A percentile compares a stretch with the other conserved stretches of the same genome.
phyloP scores from a whole-genome alignment of 2,113 vertebrate genomes.

The Vidua chalybeata region DNA sequence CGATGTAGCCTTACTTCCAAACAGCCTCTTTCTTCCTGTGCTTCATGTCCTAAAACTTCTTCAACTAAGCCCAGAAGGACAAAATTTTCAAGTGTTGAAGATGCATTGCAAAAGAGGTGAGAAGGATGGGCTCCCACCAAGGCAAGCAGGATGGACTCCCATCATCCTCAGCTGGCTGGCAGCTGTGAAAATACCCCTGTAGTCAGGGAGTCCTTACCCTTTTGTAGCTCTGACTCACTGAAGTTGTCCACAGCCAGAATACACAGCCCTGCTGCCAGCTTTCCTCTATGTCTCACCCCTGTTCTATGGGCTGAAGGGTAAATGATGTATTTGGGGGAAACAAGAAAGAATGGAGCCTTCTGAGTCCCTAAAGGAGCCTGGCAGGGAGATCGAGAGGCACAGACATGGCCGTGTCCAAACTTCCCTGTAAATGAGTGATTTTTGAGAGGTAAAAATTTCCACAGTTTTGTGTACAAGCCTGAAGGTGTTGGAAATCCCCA shows the following conservation, averaged over 20 bases:
- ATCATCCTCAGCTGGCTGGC: background rate
- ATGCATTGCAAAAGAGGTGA: background rate
- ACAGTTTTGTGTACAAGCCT: background rate
- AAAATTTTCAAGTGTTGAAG: background rate
- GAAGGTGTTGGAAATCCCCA: conserved; percentile 9
- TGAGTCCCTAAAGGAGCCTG: conserved; percentile 26
- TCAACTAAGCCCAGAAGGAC: background rate
- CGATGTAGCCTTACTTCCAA: background rate
- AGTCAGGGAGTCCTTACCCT: background rate
- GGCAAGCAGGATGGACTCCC: background rate
- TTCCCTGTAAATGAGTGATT: conserved; percentile 12
- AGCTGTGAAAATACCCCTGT: background rate
- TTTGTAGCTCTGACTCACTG: background rate
- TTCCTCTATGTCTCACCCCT: background rate
- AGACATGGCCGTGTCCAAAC: background rate
- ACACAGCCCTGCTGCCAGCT: conserved; percentile 9
- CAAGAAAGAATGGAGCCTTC: conserved; percentile 7
- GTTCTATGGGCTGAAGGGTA: background rate
- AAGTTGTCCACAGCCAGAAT: conserved; percentile 2
- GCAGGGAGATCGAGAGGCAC: background rate
- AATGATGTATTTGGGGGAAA: background rate
- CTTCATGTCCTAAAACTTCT: background rate
- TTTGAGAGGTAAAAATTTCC: conserved; percentile 35
- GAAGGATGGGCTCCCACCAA: background rate
- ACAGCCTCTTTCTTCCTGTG: background rate